phyloP scores from a whole-genome alignment of 2,113 vertebrate genomes.

The Lontra canadensis region DNA sequence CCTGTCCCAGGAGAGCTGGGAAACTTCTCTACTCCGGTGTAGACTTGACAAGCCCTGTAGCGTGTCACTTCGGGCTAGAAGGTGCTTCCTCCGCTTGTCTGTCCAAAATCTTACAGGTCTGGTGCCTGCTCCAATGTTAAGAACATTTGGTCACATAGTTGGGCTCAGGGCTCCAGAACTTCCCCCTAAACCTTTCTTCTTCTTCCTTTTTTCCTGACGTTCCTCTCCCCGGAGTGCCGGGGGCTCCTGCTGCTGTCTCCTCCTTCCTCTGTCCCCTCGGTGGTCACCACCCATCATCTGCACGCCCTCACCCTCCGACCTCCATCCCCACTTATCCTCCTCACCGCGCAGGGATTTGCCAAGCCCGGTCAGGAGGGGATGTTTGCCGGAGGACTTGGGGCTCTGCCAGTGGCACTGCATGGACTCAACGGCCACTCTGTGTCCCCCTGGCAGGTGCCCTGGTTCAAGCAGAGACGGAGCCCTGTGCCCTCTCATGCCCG shows the following conservation, averaged over 20 bases:
- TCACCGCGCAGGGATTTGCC: background rate
- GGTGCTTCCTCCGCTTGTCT: fast-evolving
- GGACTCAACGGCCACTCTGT: slow-evolving; percentile 70
- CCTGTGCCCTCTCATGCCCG: slow-evolving; percentile 47
- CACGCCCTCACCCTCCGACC: fast-evolving
- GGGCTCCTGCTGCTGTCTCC: background rate
- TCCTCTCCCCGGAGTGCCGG: fast-evolving
- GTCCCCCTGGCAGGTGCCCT: slow-evolving; percentile 74
- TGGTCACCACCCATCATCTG: fast-evolving
- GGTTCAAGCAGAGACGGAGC: slow-evolving; percentile 69
- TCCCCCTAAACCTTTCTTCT: background rate
- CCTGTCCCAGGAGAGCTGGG: fast-evolving
- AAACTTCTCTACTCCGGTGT: fast-evolving
- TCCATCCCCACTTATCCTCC: fast-evolving
- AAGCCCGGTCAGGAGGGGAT: background rate
- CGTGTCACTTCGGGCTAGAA: fast-evolving
- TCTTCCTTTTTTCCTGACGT: fast-evolving
- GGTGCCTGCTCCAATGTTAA: fast-evolving
- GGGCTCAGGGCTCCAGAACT: fast-evolving
- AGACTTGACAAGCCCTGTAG: fast-evolving
- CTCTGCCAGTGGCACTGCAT: fast-evolving
- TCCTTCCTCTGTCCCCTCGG: background rate
- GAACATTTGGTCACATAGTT: fast-evolving
- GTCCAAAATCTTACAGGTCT: fast-evolving
- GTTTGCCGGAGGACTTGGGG: background rate